Base-by-base conservation (phyloP, 2,888 invertebrate genomes). In the Pammene fasciana region DNA sequence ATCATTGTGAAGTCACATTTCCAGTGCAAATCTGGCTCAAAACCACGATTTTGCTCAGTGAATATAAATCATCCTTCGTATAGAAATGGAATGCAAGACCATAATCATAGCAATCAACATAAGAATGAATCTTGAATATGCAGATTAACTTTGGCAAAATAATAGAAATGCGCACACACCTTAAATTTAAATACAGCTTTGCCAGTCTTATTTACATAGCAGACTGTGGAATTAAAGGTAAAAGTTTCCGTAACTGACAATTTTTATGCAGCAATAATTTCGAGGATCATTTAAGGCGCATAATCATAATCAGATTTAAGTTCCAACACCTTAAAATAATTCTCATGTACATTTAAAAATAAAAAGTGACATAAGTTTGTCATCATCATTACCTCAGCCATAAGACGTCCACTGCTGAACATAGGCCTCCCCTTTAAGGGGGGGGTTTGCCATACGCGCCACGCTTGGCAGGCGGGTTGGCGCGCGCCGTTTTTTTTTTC, bases 81-180 rank as follows among this genome's bases (percentile, higher is more conserved):
- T 54, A 67, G 45, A 67, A 67, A 61, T 61, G 67, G 34, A 46
- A 61, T 55, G 26, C 60, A 52, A 60, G 54, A 43, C 60, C 54
- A 67, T 55, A 61, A 67, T 67, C 60, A 61, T 61, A 67, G 67
- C 67, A 61, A 67, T 67, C 67, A 67, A 67, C 67, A 61, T 67
- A 54, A 60, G 67, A 67, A 67, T 60, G 67, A 67, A 67, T 67
- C 67, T 67, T 67, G 67, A 67, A 67, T 67, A 67, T 67, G 67
- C 67, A 67, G 67, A 67, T 67, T 67, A 54, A 67, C 67, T 67
- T 61, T 61, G 26, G 16, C 45, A 46, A 67, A 67, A 67, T 67
- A 67, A 67, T 61, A 67, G 67, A 55, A 54, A 60, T 46, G 60
- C 52, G 67, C 60, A 46, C 60, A 46, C 14, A 61, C 67, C 54